Base-by-base conservation (phyloP, 2,113 vertebrate genomes). In the Phaethornis superciliosus region DNA sequence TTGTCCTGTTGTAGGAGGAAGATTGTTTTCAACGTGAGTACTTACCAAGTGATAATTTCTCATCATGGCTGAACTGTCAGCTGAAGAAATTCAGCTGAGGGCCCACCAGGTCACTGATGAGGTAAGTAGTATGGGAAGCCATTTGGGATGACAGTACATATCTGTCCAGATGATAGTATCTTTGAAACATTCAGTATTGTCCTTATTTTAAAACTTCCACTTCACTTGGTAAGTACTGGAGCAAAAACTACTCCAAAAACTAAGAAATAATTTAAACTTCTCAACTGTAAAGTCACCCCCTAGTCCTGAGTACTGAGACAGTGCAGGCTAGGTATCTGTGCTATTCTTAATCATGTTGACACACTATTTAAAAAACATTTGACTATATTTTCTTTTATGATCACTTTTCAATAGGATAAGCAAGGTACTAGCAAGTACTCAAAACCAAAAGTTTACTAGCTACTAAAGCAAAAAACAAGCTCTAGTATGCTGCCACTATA, bases 21-120 rank as follows among this genome's bases (percentile, higher is more conserved):
- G 79, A 67, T 54, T 81, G 7, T 81, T 33, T 67, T 62, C 67
- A 76, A 28, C 17, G 71, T 82, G 55, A 30, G 67, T 68, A 44
- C 26, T 70, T 68, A 16, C 1, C 2, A 60, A 91, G 51, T 76
- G 97, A 68, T 87, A 81, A 85, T 96, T 95, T 62, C n/a, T 95
- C 96, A 98, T 97, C 92, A 99, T 99, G 99, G 98, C 98, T 44
- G 98, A 99, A 55, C 97, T 99, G 85, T 97, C 98, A 1, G 90
- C 98, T 94, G 99, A 99, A 93, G 98, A 99, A 88, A 99, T 99
- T 63, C 97, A 99, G 55, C 68, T 97, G 62, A 98, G 96, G 90
- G 98, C 99, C 95, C 98, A 99, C 97, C 98, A 99, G 93, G 97
- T 99, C 97, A 99, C 99, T 4, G 99, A 99, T 96, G 99, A 99